phyloP scores from a whole-genome alignment of 2,888 invertebrate species.

The Cryptophagus acutangulus region DNA sequence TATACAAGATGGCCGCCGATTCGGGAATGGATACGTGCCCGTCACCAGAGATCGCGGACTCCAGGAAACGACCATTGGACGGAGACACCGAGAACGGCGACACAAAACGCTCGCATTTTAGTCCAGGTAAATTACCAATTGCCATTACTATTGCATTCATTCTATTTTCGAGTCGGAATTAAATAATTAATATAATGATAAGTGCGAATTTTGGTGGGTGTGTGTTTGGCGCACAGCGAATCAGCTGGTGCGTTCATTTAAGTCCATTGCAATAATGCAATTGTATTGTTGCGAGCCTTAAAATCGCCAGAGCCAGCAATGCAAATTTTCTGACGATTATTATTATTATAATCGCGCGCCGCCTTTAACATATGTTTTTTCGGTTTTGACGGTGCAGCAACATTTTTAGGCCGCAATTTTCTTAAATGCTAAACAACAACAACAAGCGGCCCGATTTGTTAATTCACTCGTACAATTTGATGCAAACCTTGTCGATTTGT shows the following conservation, averaged over 20 bases:
- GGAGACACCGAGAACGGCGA: slow-evolving; percentile 83
- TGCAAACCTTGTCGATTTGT: slow-evolving; percentile 42
- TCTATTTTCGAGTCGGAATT: neutral
- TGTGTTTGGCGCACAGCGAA: slow-evolving; percentile 20
- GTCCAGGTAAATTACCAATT: slow-evolving; percentile 69
- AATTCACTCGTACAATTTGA: slow-evolving; percentile 43
- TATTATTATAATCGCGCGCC: neutral
- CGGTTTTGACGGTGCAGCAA: neutral
- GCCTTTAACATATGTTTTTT: neutral
- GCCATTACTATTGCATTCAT: slow-evolving; percentile 6
- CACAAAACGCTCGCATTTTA: slow-evolving; percentile 86
- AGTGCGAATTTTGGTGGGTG: slow-evolving; percentile 13
- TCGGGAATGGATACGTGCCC: slow-evolving; percentile 92
- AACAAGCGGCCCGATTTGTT: slow-evolving; percentile 41
- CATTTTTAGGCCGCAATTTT: no score
- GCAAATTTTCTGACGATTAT: neutral
- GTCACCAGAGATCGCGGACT: slow-evolving; percentile 87
- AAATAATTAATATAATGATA: neutral
- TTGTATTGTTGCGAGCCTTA: slow-evolving; percentile 21
- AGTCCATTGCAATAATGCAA: no score
- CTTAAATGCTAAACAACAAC: slow-evolving; percentile 44
- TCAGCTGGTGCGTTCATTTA: slow-evolving; percentile 28
- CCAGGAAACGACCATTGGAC: slow-evolving; percentile 85
- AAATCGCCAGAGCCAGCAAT: slow-evolving; percentile 3
- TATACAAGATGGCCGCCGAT: slow-evolving; percentile 84